Conservation (phyloP, 2,797 vertebrate genomes). For the Myoxocephalus aenaeus region DNA sequence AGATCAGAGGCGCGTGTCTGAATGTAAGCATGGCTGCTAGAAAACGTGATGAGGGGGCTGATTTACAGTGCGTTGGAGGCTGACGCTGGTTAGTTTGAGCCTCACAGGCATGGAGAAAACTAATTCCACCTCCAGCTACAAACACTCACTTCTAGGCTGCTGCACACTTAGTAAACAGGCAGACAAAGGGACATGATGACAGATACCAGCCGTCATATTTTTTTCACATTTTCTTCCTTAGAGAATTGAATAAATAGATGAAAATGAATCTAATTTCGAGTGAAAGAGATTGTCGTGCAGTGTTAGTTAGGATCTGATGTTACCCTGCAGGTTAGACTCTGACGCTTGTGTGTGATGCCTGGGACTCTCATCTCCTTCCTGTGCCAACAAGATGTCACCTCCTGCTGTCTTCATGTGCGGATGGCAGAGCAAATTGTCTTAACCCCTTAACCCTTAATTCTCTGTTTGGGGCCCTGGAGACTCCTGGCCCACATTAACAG, state of each 20-base stretch:
- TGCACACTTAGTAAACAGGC: not conserved
- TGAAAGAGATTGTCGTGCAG: constrained; percentile 24
- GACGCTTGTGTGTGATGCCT: constrained; percentile 24
- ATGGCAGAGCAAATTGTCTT: constrained; percentile 19
- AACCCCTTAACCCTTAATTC: constrained; percentile 1
- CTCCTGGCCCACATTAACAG: not conserved
- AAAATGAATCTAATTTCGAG: constrained; percentile 13
- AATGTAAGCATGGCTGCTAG: constrained; percentile 10
- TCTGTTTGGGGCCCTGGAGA: not conserved
- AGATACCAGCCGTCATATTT: not conserved
- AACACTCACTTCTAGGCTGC: constrained; percentile 7
- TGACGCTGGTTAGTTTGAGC: constrained; percentile 45
- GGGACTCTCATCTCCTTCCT: constrained; percentile 31
- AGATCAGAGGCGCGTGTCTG: constrained; percentile 31
- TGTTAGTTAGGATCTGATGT: constrained; percentile 28
- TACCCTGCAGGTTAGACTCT: constrained; percentile 40
- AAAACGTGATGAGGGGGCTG: constrained; percentile 22
- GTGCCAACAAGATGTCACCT: constrained; percentile 58
- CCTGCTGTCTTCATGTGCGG: constrained; percentile 27
- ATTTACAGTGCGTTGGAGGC: constrained; percentile 56
- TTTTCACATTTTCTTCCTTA: not conserved
- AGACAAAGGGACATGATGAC: not conserved
- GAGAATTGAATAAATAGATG: constrained; percentile 3
- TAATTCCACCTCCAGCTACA: constrained; percentile 49
- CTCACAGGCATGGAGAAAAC: constrained; percentile 27